Percentiles rank a stretch among this genome's conserved stretches.
These are phyloP conservation scores for Lophotis ruficrista DNA, from an alignment of 2,113 vertebrate species.

Conservation along the genomic window DNA sequence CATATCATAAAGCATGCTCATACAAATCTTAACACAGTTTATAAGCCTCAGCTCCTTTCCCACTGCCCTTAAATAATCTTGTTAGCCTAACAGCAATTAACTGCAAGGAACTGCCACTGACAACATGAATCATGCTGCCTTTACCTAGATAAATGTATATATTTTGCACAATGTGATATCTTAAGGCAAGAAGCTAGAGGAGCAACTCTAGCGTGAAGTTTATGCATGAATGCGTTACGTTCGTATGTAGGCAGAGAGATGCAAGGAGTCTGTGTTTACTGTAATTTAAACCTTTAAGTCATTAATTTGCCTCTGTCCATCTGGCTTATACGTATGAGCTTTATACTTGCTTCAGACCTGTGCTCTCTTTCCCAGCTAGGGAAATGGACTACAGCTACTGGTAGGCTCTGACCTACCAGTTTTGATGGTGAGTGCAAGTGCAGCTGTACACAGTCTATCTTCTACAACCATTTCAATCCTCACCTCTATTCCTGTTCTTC, in stretches of 20 bases:
- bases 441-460: neutral
- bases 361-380: neutral
- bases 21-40: neutral
- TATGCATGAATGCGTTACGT: neutral
- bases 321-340: neutral
- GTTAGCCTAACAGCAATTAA: neutral
- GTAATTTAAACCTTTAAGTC: neutral
- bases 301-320: neutral
- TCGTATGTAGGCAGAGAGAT: fast-evolving
- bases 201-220: neutral
- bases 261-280: neutral
- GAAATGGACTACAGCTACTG: neutral
- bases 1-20: neutral
- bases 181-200: neutral
- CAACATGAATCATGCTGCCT: neutral
- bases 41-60: neutral
- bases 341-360: neutral
- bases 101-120: neutral
- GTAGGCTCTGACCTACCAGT: neutral
- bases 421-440: neutral
- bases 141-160: neutral
- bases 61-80: neutral
- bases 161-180: neutral
- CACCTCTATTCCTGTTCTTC: neutral
- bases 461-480: neutral